Evolutionary conservation across 2,113 vertebrate species (phyloP), one percentile per base, ranked within the genome.

Genomic region (Xerus inauris): DNA sequence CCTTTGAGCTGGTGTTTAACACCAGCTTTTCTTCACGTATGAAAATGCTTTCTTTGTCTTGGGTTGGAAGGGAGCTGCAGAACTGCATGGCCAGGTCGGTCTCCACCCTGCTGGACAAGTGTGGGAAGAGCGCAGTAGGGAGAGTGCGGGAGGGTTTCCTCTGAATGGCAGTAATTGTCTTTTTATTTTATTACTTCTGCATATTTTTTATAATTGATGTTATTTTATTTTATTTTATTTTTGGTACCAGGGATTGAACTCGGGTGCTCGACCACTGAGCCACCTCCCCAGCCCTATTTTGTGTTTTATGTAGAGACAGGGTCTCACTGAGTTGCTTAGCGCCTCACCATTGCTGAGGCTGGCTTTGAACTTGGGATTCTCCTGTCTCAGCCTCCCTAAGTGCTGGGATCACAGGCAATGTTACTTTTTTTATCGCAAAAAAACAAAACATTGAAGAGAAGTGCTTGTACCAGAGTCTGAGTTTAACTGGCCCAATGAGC

Each of bases 1-100:
- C 5, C 0, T 20, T 49, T 17, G 9, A 64, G 14, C 0, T 3
- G 47, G 6, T 24, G 57, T 22, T 51, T 13, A 0, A 54, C 32
- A 42, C 5, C 59, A 19, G 51, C 6, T 14, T 30, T 28, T 57
- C 16, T 57, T 30, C 26, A 0, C 10, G 2, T 20, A 0, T 19
- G 30, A 11, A 45, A 16, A 3, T 7, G 32, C 14, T 12, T 32
- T 71, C 80, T 80, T n/a, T 67, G 4, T 51, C 83, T 40, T 45
- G 0, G 16, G n/a, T 84, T 38, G 83, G 45, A 67, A 51, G 8
- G 3, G 3, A 6, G 9, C 3, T 20, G 12, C 35, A 51, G 28
- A 84, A 12, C 3, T 16, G 5, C 73, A 8, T 22, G 40, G 35
- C 42, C 45, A 6, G 9, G 11, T 35, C 2, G 32, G 16, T 30